Percentiles rank a stretch among this genome's conserved stretches.
Conservation (phyloP, 1,140 invertebrate species). For the Ceratina japonica region DNA sequence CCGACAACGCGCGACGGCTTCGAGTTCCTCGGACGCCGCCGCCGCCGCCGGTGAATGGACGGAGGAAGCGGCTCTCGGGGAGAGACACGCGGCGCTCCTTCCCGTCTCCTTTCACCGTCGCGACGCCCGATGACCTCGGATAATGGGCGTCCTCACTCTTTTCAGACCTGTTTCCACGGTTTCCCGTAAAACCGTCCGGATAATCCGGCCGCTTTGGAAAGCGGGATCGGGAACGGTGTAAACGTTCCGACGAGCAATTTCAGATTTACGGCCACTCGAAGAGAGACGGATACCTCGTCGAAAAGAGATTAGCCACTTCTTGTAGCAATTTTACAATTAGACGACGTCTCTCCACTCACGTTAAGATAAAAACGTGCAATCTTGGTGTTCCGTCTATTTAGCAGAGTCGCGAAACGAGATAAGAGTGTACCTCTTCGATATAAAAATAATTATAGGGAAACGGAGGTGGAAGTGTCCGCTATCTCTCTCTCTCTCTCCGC, state of each 20-base stretch:
- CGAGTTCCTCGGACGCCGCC: not conserved
- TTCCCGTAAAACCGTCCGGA: conserved; percentile 1
- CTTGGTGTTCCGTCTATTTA: too few relatives aligned
- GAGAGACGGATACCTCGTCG: not conserved
- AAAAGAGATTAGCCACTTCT: not conserved
- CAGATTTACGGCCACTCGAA: not conserved
- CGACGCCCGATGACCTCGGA: not conserved
- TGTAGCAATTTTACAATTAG: too few relatives aligned
- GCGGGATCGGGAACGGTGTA: not conserved
- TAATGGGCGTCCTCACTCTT: not conserved
- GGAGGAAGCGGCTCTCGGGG: not conserved
- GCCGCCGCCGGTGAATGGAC: too few relatives aligned
- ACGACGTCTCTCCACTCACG: too few relatives aligned
- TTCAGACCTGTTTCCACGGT: not conserved
- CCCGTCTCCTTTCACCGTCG: not conserved
- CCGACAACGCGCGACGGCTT: not conserved
- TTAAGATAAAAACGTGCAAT: too few relatives aligned
- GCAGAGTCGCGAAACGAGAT: too few relatives aligned
- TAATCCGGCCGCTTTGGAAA: not conserved
- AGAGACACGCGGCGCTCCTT: not conserved
- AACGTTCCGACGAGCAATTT: not conserved
- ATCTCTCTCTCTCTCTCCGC: conserved; percentile 13
- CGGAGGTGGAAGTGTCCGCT: too few relatives aligned
- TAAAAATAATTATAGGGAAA: too few relatives aligned
- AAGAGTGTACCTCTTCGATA: too few relatives aligned